Base-by-base conservation (phyloP, 2,113 vertebrate species). In the Pelmatolapia mariae region DNA sequence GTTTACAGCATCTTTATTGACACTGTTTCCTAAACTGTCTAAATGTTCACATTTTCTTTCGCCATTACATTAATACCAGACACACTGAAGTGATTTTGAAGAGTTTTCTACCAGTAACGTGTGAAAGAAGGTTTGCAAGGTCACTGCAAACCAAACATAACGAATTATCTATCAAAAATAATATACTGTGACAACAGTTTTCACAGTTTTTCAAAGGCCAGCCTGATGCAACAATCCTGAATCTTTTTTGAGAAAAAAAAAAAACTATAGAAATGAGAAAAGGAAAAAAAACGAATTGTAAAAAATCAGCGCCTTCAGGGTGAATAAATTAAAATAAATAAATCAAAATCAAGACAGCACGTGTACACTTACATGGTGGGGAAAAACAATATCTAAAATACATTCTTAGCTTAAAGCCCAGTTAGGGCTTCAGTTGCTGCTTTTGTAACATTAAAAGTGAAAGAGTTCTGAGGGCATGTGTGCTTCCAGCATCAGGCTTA, bases 161-260 rank as follows among this genome's bases (percentile, higher is more conserved):
- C 66, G 10, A 50, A 86, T 86, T 33, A 89, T 53, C 18, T 59
- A 79, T 84, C 80, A 68, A 29, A 86, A 83, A 88, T 36, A 80
- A 87, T 87, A 73, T 19, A 50, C 33, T 10, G 24, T 33, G 61
- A 85, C 83, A 85, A 4, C 85, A 82, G 15, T 7, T 84, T 54
- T 87, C 71, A 57, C 57, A 45, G 36, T 80, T 87, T 78, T 50
- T 53, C 53, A 22, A 78, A 84, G 79, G 52, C 81, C 84, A 81
- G 4, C 24, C 8, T 68, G 66, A 86, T 5, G 24, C 10, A 31
- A 29, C 24, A 33, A 31, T 45, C 50, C 50, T 79, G 6, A 73
- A 19, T 29, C 5, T n/a, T n/a, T n/a, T n/a, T n/a, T n/a, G n/a
- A n/a, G n/a, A n/a, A n/a, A n/a, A n/a, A n/a, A n/a, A n/a, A n/a